Base-by-base conservation (phyloP, 2,888 invertebrate genomes). In the Agrilus cyanescens region DNA sequence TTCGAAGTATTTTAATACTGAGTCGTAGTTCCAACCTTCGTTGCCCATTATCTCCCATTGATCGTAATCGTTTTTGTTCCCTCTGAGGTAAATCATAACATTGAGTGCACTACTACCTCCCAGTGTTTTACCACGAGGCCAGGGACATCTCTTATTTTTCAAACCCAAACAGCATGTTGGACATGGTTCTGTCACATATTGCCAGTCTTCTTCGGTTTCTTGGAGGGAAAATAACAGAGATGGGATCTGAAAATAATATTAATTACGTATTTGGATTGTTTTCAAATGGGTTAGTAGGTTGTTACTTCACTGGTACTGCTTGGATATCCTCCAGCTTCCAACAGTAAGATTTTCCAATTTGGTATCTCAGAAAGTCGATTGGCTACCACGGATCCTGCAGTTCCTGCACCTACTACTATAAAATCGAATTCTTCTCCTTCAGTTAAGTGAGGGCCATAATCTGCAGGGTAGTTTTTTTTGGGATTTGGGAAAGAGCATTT, bases 31-130 rank as follows among this genome's bases (percentile, higher is more conserved):
- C 94, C 94, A 94, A 8, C 91, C 93, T 0, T 75, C 70, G 62
- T 89, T 89, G 1, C 91, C 93, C 29, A 82, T 67, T 0, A 73
- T 71, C 25, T 83, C 85, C 93, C 93, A 94, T 16, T 78, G 72
- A 60, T 91, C 87, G 67, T 88, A 94, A 58, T 93, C 91, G 45
- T 79, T 77, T 51, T 78, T 75, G 57, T 89, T 90, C 40, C 93
- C 93, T 40, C 93, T 74, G 8, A 89, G 81, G 67, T 94, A 94
- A 25, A 91, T 76, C 91, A 94, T 91, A 8, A 87, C 86, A 62
- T 93, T 93, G 2, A 91, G 74, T 2, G 88, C 85, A 55, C 87
- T 87, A 44, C 83, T 79, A 8, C 93, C 91, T 16, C 91, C 91
- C 12, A 91, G 73, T 13, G 85, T 90, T 63, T 89, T 91, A 38